Percentiles rank a stretch among this genome's conserved stretches.
Conservation (phyloP, 2,888 invertebrate genomes). For the Sympetrum striolatum region DNA sequence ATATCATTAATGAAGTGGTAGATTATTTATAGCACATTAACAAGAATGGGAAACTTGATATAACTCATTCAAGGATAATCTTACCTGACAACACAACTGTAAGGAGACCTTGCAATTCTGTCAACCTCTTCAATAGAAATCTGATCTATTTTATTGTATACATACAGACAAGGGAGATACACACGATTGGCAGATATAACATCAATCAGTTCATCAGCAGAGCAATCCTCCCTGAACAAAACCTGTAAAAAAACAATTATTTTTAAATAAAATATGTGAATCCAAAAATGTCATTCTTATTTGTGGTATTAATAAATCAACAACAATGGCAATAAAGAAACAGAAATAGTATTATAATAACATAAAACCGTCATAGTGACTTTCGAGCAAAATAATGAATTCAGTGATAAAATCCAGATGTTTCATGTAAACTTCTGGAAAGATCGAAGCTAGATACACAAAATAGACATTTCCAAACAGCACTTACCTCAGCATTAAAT, state of each 20-base stretch:
- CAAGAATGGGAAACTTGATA: background rate
- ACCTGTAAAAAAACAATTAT: slow-evolving; percentile 62
- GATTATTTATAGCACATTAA: background rate
- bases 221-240: slow-evolving; percentile 94
- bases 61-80: slow-evolving; percentile 45
- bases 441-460: too few species aligned
- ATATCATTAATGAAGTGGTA: too few species aligned
- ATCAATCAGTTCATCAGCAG: slow-evolving; percentile 96
- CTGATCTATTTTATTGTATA: slow-evolving; percentile 99
- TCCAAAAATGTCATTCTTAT: too few species aligned
- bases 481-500: slow-evolving; percentile 83
- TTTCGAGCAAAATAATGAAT: too few species aligned
- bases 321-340: too few species aligned
- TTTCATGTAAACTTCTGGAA: too few species aligned
- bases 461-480: background rate
- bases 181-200: slow-evolving; percentile 95
- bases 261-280: background rate
- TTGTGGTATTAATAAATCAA: too few species aligned
- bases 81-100: slow-evolving; percentile 92
- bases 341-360: too few species aligned
- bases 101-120: slow-evolving; percentile 84
- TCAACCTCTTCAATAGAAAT: slow-evolving; percentile 98
- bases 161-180: slow-evolving; percentile 96
- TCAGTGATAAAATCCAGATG: too few species aligned
- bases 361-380: too few species aligned